These are phyloP conservation scores for Melinaea menophilus DNA, from an alignment of 2,888 invertebrate species.

Conservation along the genomic window DNA sequence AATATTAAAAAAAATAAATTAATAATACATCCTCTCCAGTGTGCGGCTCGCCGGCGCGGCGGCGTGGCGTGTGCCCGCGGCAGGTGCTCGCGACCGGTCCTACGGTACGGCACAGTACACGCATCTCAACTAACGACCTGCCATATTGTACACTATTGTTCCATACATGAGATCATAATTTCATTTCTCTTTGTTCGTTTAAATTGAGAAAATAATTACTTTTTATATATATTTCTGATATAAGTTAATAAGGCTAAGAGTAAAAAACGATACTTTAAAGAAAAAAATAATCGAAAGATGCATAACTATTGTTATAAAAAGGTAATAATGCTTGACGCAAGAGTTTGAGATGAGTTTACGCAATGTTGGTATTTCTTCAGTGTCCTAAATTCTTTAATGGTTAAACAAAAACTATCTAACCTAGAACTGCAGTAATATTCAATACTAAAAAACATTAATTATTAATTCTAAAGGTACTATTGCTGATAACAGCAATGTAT, in stretches of 20 bases:
- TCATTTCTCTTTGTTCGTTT: constrained; percentile 6
- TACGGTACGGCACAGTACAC: constrained; percentile 32
- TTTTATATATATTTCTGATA: too few relatives aligned
- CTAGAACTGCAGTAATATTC: too few relatives aligned
- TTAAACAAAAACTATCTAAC: too few relatives aligned
- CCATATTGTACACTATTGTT: constrained; percentile 29
- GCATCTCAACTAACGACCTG: constrained; percentile 28
- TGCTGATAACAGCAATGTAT: too few relatives aligned
- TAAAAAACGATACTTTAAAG: too few relatives aligned
- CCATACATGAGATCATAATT: constrained; percentile 31
- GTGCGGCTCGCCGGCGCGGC: constrained; percentile 43
- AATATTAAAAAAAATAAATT: not conserved
- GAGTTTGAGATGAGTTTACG: not conserved
- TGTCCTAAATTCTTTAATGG: constrained; percentile 50
- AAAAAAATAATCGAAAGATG: too few relatives aligned
- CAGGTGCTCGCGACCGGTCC: constrained; percentile 63
- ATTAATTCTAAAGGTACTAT: too few relatives aligned
- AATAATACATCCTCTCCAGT: constrained; percentile 32
- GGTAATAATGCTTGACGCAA: too few relatives aligned
- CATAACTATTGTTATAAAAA: too few relatives aligned
- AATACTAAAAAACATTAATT: too few relatives aligned
- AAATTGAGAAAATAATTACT: not conserved
- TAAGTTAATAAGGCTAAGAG: too few relatives aligned
- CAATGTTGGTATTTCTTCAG: constrained; percentile 45
- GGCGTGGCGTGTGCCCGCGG: constrained; percentile 71